Conservation (phyloP, 2,797 vertebrate species). For the Psittacula derbiana region DNA sequence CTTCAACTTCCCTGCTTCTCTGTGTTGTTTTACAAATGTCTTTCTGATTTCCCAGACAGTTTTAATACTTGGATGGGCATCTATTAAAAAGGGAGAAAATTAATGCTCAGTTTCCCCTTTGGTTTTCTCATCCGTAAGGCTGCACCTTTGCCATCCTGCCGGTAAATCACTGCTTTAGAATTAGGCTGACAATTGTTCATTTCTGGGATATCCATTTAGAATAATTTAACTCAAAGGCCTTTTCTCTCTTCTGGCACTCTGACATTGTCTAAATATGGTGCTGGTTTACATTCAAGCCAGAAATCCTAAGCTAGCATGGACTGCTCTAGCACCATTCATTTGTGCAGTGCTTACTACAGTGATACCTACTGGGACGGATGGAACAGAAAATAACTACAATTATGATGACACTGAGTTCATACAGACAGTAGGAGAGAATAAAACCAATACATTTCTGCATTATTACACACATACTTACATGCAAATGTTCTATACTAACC, state of each 20-base stretch:
- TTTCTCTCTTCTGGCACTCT: background rate
- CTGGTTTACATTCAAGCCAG: background rate
- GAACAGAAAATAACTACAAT: background rate
- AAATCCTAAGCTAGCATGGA: background rate
- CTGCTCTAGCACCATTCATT: background rate
- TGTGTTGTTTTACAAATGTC: background rate
- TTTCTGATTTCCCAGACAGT: background rate
- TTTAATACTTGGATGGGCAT: background rate
- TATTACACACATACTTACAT: background rate
- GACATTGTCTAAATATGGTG: background rate
- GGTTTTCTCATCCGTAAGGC: background rate
- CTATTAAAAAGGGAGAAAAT: background rate
- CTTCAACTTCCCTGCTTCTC: background rate
- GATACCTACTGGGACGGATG: background rate
- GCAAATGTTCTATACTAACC: constrained; percentile 78
- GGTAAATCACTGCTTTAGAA: background rate
- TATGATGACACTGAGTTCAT: background rate
- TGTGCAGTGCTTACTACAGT: background rate
- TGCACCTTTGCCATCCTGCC: background rate
- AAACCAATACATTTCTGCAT: background rate
- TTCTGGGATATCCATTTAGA: background rate
- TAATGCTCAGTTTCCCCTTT: background rate
- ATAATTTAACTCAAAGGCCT: background rate
- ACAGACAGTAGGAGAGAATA: background rate
- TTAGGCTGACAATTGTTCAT: background rate